These are phyloP conservation scores for Propithecus coquereli DNA, from an alignment of 2,113 vertebrate genomes.

Conservation along the genomic window DNA sequence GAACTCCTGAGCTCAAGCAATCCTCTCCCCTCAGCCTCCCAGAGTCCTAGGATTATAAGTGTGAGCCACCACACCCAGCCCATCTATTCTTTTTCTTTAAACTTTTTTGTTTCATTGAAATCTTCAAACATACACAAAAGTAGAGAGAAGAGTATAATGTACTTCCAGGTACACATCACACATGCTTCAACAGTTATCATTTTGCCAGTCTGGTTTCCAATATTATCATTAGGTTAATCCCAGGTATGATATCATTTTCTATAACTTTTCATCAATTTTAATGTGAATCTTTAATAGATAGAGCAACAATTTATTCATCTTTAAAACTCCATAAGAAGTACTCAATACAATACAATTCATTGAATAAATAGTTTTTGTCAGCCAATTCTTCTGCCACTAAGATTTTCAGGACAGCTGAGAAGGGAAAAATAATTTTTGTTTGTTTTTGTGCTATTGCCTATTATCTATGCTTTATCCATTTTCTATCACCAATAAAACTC, in stretches of 20 bases:
- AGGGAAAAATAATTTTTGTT: not conserved
- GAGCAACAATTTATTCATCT: not conserved
- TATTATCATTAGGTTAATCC: not conserved
- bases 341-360: not conserved
- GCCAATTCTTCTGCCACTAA: not conserved
- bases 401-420: not conserved
- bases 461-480: not conserved
- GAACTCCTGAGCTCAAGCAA: too few relatives aligned
- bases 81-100: too few relatives aligned
- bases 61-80: too few relatives aligned
- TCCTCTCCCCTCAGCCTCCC: too few relatives aligned
- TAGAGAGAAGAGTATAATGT: too few relatives aligned
- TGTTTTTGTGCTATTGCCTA: not conserved
- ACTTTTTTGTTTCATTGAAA: too few relatives aligned
- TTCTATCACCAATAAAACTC: not conserved
- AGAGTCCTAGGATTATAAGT: too few relatives aligned
- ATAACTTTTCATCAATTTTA: not conserved
- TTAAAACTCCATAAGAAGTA: not conserved
- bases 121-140: too few relatives aligned
- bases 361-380: not conserved
- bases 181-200: not conserved
- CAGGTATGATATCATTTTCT: not conserved
- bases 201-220: not conserved
- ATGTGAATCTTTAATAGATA: not conserved
- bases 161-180: not conserved